Evolutionary conservation across 2,888 invertebrate genomes (phyloP), one percentile per base, ranked within the genome.

Genomic region (Amphipoea lucens): DNA sequence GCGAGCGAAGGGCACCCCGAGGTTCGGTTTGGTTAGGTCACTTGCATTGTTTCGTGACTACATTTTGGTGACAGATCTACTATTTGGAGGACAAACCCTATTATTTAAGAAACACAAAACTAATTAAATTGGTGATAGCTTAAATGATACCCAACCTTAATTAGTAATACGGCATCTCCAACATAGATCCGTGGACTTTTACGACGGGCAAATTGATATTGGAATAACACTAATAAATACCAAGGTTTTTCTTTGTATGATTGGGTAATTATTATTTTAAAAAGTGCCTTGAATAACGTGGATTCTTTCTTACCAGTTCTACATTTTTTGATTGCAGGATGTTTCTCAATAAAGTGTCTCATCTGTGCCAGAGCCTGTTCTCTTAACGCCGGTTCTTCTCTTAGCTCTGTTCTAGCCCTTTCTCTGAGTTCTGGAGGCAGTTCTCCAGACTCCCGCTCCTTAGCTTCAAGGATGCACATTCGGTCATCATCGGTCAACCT

Each of bases 331-430:
- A 99, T 99, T 78, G 98, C 97, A 0, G 98, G 98, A 95, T 99
- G 98, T 93, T 98, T 98, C 72, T 97, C 96, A 85, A 99, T 98
- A 97, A 98, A 99, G 88, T 98, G 98, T 75, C 98, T 97, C 96
- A 99, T 97, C 92, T 98, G 98, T 20, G 97, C 96, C 90, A 99
- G 91, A 0, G 98, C 98, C 88, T 98, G 98, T 7, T 98, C 97
- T 68, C 98, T 96, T 11, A 98, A 97, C 17, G 97, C 97, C 40
- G 98, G 98, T 90, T 99, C 98, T 94, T 99, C 99, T 68, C 98
- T 97, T 42, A 99, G 96, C 92, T 99, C 98, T 65, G 97, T 96
- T 87, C 98, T 96, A 65, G 98, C 98, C 66, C 97, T 93, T 87
- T 97, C 97, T 84, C 97, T 96, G 81, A 98, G 95, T 85, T 97